phyloP scores from a whole-genome alignment of 2,797 vertebrate genomes.

The Phaenicophaeus curvirostris region DNA sequence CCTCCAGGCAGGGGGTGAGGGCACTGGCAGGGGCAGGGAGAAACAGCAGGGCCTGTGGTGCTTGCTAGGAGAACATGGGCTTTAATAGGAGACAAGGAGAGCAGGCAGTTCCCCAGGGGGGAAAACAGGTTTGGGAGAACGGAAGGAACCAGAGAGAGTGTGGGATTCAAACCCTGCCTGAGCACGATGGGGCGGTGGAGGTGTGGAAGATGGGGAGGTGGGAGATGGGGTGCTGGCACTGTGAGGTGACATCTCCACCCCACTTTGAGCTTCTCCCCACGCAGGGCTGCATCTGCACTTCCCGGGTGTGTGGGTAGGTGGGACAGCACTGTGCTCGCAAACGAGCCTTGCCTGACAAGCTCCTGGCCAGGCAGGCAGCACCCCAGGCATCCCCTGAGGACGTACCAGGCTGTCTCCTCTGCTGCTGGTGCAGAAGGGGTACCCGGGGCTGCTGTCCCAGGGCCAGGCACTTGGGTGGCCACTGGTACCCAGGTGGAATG shows the following conservation, averaged over 20 bases:
- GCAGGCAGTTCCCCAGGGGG: fast-evolving
- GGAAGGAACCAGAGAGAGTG: neutral
- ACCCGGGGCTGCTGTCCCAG: neutral
- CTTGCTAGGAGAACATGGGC: neutral
- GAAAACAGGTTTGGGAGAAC: neutral
- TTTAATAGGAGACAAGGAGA: neutral
- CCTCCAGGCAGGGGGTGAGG: fast-evolving
- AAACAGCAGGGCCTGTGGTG: fast-evolving
- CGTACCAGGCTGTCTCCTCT: neutral
- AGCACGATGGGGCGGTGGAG: neutral
- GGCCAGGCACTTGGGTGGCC: neutral
- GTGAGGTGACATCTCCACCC: neutral
- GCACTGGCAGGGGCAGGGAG: too few species aligned
- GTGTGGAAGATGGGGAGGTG: too few species aligned
- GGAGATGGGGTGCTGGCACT: neutral
- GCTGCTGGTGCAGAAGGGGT: neutral
- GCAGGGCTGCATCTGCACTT: neutral
- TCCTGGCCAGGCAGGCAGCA: neutral
- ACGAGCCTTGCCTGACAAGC: neutral
- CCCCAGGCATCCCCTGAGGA: neutral
- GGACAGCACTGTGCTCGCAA: neutral
- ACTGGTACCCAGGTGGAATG: neutral
- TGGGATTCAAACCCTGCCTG: neutral
- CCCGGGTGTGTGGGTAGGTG: fast-evolving
- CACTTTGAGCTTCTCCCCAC: neutral